Base-by-base conservation (phyloP, 2,113 vertebrate genomes). In the Tylochromis polylepis region DNA sequence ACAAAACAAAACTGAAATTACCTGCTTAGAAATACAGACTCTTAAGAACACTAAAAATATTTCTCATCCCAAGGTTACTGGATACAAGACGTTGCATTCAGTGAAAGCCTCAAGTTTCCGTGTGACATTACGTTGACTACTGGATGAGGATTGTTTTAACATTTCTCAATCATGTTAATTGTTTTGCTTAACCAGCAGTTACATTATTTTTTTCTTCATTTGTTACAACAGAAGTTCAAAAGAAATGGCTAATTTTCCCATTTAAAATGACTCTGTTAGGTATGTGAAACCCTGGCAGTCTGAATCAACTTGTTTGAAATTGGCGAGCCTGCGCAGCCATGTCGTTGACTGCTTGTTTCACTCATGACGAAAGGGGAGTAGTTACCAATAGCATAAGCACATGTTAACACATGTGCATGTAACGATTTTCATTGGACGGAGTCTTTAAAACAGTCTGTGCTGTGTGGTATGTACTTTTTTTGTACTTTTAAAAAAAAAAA, bases 231-330 rank as follows among this genome's bases (percentile, higher is more conserved):
- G 38, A 72, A 46, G 22, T 22, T 43, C 10, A 72, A 72, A 9
- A 72, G 22, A 29, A 72, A 29, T 0, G 0, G 18, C 29, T 14
- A 34, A 77, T 53, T 34, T 34, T 53, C 16, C 11, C 46, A 77
- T 34, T 77, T 77, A 77, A 51, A 11, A 77, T 31, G 70, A 51
- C 46, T 51, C 24, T 31, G 70, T 51, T 20, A 31, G 43, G 24
- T 29, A 27, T 75, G 24, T 49, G 70, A 77, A 51, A 31, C 24
- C 43, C 10, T 77, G 16, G 24, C 27, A 31, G 29, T 31, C 27
- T 77, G 27, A 77, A 51, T 51, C 27, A 46, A 53, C 18, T 18
- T 77, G 46, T 77, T 31, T 75, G 43, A 75, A 75, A 31, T 27
- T 75, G 70, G 43, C 18, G 18, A 51, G 18, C 27, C 43, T 77